These are phyloP conservation scores for Trimorus sp. DNA, from an alignment of 2,888 invertebrate species.

Conservation along the genomic window DNA sequence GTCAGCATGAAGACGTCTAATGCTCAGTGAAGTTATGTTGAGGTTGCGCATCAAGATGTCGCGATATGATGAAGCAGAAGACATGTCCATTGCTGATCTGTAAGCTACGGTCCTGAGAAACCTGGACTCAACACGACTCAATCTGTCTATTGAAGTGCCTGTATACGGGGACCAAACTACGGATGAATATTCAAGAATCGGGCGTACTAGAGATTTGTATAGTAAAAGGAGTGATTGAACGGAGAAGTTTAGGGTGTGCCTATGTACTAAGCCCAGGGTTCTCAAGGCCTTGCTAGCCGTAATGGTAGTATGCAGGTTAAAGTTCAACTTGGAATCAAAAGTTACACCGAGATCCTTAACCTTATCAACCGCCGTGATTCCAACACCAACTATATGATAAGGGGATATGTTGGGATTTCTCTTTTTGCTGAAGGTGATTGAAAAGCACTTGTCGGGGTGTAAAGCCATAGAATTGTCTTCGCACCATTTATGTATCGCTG, in stretches of 20 bases:
- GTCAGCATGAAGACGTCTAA: not conserved
- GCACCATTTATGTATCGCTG: not conserved
- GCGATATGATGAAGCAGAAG: not conserved
- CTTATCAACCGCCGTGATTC: not conserved
- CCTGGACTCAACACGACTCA: not conserved
- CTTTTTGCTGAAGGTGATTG: not conserved
- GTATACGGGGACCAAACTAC: conserved; percentile 35
- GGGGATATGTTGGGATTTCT: not conserved
- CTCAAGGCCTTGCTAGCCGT: conserved; percentile 9
- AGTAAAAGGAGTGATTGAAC: not conserved
- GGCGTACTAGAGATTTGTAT: conserved; percentile 14
- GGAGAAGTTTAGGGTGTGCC: not conserved
- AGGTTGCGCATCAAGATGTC: not conserved
- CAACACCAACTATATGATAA: not conserved
- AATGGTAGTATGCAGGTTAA: conserved; percentile 8
- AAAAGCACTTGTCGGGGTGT: not conserved
- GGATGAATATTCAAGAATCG: conserved; percentile 30
- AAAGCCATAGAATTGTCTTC: not conserved
- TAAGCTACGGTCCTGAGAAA: not conserved
- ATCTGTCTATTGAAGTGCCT: not conserved
- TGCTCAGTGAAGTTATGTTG: not conserved
- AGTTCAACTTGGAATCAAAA: conserved; percentile 5
- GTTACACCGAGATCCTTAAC: not conserved
- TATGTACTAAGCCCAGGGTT: conserved; percentile 10
- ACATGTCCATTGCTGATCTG: not conserved